Evolutionary conservation across 1,140 invertebrate species (phyloP).

Genomic region (Procambarus clarkii): DNA sequence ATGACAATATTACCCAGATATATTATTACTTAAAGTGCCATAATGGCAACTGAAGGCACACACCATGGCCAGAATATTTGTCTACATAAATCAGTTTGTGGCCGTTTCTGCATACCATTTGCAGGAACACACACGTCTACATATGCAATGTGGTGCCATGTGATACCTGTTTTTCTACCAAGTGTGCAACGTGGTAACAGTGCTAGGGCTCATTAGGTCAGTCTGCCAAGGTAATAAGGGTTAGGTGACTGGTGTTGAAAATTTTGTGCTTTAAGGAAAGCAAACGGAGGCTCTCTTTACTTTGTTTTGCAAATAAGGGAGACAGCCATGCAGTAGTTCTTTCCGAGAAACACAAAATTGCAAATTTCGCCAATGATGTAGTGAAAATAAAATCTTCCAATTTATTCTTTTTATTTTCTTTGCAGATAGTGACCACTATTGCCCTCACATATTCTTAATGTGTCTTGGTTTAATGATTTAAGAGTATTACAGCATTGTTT

Average conservation of each 20-base stretch:
- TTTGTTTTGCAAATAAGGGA: constrained; percentile 54
- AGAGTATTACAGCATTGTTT: constrained; percentile 49
- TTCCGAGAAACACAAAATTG: constrained; percentile 35
- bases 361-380: constrained; percentile 16
- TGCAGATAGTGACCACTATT: constrained; percentile 35
- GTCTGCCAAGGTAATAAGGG: constrained; percentile 20
- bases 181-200: constrained; percentile 50
- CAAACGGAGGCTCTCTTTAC: constrained; percentile 20
- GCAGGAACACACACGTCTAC: constrained; percentile 46
- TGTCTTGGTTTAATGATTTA: constrained; percentile 55
- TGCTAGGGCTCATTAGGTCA: constrained; percentile 4
- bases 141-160: constrained; percentile 54
- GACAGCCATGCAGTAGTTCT: constrained; percentile 36
- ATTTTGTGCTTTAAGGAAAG: constrained; percentile 33
- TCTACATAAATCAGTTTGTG: constrained; percentile 17
- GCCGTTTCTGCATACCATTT: constrained; percentile 36
- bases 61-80: background rate
- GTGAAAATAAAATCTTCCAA: constrained; percentile 35
- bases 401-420: constrained; percentile 13
- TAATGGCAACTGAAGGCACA: constrained; percentile 34
- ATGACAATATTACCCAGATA: background rate
- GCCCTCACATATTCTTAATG: constrained; percentile 42
- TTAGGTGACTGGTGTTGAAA: background rate
- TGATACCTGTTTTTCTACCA: constrained; percentile 49
- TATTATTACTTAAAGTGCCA: constrained; percentile 9